Evolutionary conservation across 2,888 invertebrate species (phyloP).

Genomic region (Spatulosminthurus flaviceps): DNA sequence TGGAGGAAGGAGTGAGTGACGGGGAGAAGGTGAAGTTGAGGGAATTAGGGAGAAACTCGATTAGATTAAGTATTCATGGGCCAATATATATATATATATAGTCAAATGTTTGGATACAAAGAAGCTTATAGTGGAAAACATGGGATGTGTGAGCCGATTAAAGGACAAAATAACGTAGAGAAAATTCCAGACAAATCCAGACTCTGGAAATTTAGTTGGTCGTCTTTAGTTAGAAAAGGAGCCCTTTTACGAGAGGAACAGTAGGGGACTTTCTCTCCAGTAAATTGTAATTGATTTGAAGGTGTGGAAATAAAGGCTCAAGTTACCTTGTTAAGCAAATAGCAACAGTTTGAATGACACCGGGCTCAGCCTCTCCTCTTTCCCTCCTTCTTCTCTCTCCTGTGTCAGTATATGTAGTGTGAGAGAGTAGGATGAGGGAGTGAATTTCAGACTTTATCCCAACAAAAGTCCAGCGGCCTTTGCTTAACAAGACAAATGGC

Average conservation of each 20-base stretch:
- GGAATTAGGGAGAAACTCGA: conserved; percentile 1
- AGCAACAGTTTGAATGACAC: too few species aligned
- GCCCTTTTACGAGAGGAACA: too few species aligned
- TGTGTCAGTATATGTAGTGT: too few species aligned
- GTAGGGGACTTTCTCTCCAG: neutral
- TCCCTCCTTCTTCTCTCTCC: too few species aligned
- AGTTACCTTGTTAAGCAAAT: too few species aligned
- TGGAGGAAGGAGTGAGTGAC: too few species aligned
- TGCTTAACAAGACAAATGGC: neutral
- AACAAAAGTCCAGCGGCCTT: neutral
- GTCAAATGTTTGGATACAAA: neutral
- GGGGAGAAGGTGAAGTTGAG: neutral
- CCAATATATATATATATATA: too few species aligned
- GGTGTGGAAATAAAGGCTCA: neutral
- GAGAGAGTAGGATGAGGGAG: too few species aligned
- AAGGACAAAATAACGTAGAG: too few species aligned
- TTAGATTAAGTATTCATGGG: neutral
- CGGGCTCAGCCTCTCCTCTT: too few species aligned
- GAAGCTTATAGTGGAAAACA: neutral
- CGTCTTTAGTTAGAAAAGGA: neutral
- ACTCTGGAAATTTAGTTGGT: neutral
- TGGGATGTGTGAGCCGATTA: neutral
- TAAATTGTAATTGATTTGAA: neutral
- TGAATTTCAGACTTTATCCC: too few species aligned
- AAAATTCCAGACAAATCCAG: too few species aligned